These are phyloP conservation scores for Patella depressa DNA, from an alignment of 2,888 invertebrate genomes.

Conservation along the genomic window DNA sequence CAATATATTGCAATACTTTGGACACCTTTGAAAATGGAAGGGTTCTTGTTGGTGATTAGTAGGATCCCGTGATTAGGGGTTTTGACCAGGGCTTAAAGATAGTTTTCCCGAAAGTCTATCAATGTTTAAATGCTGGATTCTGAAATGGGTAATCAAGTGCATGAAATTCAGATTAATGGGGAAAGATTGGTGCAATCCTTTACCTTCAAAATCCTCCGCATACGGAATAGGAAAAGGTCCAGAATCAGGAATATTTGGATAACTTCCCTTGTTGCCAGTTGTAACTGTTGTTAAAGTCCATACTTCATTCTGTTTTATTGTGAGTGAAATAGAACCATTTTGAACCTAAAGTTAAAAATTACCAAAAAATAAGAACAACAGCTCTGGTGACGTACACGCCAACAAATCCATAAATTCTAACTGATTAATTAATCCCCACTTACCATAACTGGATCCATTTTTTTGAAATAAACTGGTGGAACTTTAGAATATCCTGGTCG, in stretches of 20 bases:
- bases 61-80: too few species aligned
- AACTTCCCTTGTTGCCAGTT: conserved; percentile 50
- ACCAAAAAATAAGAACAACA: not conserved
- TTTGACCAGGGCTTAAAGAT: too few species aligned
- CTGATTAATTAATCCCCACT: too few species aligned
- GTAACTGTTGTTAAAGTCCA: conserved; percentile 63
- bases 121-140: too few species aligned
- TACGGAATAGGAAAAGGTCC: conserved; percentile 65
- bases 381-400: too few species aligned
- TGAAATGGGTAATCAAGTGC: too few species aligned
- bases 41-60: too few species aligned
- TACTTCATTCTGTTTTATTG: conserved; percentile 47
- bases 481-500: not conserved
- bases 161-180: too few species aligned
- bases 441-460: not conserved
- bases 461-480: not conserved
- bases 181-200: not conserved
- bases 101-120: too few species aligned
- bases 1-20: too few species aligned
- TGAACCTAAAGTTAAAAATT: not conserved
- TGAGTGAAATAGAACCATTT: not conserved
- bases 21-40: too few species aligned
- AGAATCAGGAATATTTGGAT: conserved; percentile 39
- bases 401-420: too few species aligned
- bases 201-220: conserved; percentile 65